A percentile compares a stretch with the other conserved stretches of the same genome.
Conservation (phyloP, 2,113 vertebrate genomes). For the Brachyistius frenatus region DNA sequence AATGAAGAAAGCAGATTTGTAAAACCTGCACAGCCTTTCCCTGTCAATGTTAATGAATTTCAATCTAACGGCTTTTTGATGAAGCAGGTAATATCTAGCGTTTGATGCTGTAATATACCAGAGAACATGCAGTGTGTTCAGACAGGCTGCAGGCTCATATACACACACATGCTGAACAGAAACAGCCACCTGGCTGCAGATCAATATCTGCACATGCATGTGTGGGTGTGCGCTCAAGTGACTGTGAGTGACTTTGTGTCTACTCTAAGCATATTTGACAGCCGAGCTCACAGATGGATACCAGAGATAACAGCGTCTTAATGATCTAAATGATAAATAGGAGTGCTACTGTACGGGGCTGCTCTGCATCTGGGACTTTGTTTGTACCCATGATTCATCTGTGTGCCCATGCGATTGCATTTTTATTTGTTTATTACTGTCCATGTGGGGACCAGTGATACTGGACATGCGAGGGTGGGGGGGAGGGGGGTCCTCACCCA, state of each 20-base stretch:
- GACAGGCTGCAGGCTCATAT: conserved; percentile 28
- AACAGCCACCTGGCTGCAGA: conserved; percentile 43
- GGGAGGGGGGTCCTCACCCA: conserved; percentile 87
- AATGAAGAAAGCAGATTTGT: not conserved
- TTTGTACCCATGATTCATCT: conserved; percentile 31
- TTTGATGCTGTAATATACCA: conserved; percentile 33
- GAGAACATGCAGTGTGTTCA: conserved; percentile 11
- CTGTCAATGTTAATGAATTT: conserved; percentile 9
- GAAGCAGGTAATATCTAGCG: conserved; percentile 32
- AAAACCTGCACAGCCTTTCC: conserved; percentile 1
- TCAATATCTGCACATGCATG: conserved; percentile 49
- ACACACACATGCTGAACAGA: conserved; percentile 63
- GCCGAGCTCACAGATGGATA: conserved; percentile 58
- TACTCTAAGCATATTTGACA: conserved; percentile 32
- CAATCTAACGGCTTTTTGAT: conserved; percentile 4
- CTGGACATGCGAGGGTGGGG: not conserved
- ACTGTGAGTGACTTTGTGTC: conserved; percentile 33
- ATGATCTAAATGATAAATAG: conserved; percentile 56
- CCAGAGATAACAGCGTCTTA: conserved; percentile 46
- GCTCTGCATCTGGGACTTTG: conserved; percentile 24
- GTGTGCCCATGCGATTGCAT: conserved; percentile 22
- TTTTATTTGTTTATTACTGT: conserved; percentile 23
- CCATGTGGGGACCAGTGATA: conserved; percentile 53
- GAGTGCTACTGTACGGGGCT: conserved; percentile 61
- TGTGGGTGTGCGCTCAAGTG: conserved; percentile 11